Evolutionary conservation across 1,140 invertebrate species (phyloP).

Genomic region (Lanistes nyassanus): DNA sequence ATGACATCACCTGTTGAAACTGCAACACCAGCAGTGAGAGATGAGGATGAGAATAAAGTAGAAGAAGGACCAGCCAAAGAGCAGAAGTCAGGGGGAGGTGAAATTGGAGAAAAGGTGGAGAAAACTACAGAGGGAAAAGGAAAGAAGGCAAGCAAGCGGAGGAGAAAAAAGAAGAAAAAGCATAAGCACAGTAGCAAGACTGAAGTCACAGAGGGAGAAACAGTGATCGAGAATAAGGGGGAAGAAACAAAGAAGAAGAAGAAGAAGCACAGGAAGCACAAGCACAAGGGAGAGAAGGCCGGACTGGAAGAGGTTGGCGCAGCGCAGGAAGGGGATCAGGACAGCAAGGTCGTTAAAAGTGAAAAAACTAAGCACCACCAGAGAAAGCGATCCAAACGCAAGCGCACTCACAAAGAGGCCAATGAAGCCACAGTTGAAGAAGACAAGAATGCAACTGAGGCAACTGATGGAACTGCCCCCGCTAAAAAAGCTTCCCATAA

Average conservation of each 20-base stretch:
- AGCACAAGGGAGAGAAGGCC: conserved; percentile 32
- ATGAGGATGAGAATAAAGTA: conserved; percentile 9
- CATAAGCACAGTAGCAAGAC: conserved; percentile 32
- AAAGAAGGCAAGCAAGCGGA: conserved; percentile 25
- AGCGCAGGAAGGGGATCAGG: conserved; percentile 20
- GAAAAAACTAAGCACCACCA: conserved; percentile 24
- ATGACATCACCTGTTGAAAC: neutral
- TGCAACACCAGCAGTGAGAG: neutral
- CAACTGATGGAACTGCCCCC: conserved; percentile 21
- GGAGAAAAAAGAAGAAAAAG: conserved; percentile 37
- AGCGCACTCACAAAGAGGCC: conserved; percentile 30
- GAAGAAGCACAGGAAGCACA: conserved; percentile 31
- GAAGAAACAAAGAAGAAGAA: conserved; percentile 32
- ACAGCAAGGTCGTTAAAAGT: neutral
- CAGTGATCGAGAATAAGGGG: conserved; percentile 23
- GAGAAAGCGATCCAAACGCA: conserved; percentile 28
- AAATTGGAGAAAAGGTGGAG: conserved; percentile 23
- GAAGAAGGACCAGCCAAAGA: conserved; percentile 11
- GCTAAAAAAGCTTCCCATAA: conserved; percentile 20
- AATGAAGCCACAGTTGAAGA: conserved; percentile 5
- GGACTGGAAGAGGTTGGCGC: neutral
- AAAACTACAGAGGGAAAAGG: conserved; percentile 24
- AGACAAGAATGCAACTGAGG: neutral
- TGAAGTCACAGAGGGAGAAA: conserved; percentile 17
- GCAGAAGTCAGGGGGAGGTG: conserved; percentile 12